Base-by-base conservation (phyloP, 2,797 vertebrate genomes). In the Arnoldichthys spilopterus region DNA sequence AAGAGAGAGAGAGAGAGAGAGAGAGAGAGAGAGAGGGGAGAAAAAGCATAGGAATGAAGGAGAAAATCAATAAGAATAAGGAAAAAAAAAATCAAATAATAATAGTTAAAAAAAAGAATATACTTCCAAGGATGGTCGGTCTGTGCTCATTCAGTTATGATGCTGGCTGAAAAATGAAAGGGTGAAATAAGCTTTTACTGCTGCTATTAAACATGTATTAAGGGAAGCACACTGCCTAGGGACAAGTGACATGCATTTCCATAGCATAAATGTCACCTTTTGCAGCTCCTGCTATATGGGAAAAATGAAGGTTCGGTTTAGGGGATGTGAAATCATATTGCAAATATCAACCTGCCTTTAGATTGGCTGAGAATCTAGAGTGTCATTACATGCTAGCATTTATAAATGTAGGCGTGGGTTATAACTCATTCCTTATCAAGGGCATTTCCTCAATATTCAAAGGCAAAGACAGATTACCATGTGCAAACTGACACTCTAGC, bases 111-210 rank as follows among this genome's bases (percentile, higher is more conserved):
- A 63, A 64, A 37, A 66, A 66, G 43, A 18, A 67, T 9, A 83
- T 72, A 45, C 40, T 49, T 62, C 53, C 32, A 53, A 69, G 68
- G 71, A 76, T 73, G 51, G 28, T 63, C 83, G 22, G 64, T 58
- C 56, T 76, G 67, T 78, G 81, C 89, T 91, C 87, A 87, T 92
- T 82, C 87, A 89, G 90, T 92, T 92, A 91, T 92, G 88, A 93
- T 91, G 88, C 86, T 69, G 84, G 72, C 82, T 84, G 84, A 86
- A 91, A 87, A 90, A 90, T 85, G 80, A 84, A 78, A 87, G 84
- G 47, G 51, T 79, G 86, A 91, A 88, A 83, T 87, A 87, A 78
- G 89, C 88, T 91, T 90, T 91, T 88, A 91, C 83, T 40, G 76
- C 49, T 62, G 66, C 72, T 87, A 87, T 87, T 85, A 87, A 87